phyloP scores from a whole-genome alignment of 2,113 vertebrate genomes.

The Elephas maximus region DNA sequence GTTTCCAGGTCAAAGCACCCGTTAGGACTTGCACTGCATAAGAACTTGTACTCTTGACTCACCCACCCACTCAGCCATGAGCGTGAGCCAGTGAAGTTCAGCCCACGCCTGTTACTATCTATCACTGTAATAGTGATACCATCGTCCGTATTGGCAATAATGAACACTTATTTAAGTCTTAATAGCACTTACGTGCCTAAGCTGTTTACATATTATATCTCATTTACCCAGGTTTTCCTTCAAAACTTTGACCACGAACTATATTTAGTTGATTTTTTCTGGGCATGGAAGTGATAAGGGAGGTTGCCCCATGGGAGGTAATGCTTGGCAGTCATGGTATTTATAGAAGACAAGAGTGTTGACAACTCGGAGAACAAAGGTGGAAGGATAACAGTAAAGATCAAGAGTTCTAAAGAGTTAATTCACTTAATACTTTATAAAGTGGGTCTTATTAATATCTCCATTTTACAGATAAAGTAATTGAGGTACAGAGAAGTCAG shows the following conservation, averaged over 20 bases:
- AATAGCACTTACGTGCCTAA: background rate
- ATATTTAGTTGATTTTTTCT: background rate
- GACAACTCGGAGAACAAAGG: background rate
- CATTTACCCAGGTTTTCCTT: background rate
- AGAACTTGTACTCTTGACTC: background rate
- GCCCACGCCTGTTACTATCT: background rate
- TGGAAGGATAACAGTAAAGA: accelerated
- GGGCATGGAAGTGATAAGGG: background rate
- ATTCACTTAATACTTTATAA: accelerated
- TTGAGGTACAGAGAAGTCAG: background rate
- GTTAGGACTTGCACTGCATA: background rate
- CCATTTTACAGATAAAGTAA: background rate
- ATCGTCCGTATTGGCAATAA: background rate
- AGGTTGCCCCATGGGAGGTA: too few relatives aligned
- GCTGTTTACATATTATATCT: background rate
- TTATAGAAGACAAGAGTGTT: background rate
- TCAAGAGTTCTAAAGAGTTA: background rate
- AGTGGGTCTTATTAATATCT: background rate
- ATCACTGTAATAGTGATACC: background rate
- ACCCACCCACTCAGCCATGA: background rate
- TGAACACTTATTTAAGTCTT: background rate
- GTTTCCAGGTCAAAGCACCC: background rate
- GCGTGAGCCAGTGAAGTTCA: background rate
- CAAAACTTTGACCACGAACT: background rate
- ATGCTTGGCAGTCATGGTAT: background rate